A percentile compares a stretch with the other conserved stretches of the same genome.
phyloP scores from a whole-genome alignment of 2,113 vertebrate species.

The Dasyurus viverrinus region DNA sequence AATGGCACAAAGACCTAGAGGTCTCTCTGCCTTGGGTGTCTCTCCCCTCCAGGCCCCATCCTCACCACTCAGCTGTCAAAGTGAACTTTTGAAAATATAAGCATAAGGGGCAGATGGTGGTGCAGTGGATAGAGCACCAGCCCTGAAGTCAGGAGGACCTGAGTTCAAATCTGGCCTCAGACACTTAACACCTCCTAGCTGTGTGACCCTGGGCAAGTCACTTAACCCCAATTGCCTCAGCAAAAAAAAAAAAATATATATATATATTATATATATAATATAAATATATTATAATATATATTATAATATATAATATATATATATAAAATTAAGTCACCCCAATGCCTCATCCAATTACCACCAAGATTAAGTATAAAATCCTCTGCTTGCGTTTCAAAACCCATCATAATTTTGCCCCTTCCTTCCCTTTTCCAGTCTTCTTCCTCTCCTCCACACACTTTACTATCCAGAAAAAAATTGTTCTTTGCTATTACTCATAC shows the following conservation, averaged over 20 bases:
- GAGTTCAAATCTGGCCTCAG: too few species aligned
- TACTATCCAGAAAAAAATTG: background rate
- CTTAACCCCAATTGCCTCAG: too few species aligned
- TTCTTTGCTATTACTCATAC: background rate
- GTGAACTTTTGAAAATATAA: background rate
- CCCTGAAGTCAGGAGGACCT: too few species aligned
- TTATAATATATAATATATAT: too few species aligned
- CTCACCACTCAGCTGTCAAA: background rate
- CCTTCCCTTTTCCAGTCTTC: background rate
- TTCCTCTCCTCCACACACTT: background rate
- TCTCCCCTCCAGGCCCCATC: background rate
- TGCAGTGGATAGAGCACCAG: too few species aligned
- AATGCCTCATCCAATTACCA: background rate
- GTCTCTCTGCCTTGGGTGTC: background rate
- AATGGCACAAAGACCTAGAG: background rate
- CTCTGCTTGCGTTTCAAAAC: background rate
- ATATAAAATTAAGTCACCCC: background rate
- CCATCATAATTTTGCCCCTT: background rate
- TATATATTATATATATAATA: too few species aligned
- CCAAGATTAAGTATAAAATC: background rate
- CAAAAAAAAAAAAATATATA: too few species aligned
- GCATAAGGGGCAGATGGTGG: too few species aligned
- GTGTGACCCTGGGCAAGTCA: too few species aligned
- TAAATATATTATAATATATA: too few species aligned
- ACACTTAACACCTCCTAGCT: too few species aligned